Evolutionary conservation across 2,888 invertebrate genomes (phyloP).

Genomic region (Protonemura montana): DNA sequence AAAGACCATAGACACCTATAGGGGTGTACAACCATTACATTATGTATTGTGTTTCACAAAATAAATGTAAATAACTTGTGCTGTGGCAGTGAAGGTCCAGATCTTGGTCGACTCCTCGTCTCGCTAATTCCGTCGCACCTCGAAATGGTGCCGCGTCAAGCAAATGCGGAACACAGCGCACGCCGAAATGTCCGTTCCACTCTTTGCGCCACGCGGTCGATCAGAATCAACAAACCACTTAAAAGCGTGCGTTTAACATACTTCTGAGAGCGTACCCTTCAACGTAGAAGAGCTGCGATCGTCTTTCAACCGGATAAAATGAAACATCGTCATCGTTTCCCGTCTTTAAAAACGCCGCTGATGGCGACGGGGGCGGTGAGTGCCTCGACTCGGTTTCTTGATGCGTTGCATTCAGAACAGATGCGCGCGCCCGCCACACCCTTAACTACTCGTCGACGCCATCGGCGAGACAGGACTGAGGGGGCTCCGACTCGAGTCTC

Average conservation of each 20-base stretch:
- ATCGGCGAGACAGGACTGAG: constrained; percentile 84
- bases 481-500: constrained; percentile 84
- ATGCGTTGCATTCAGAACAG: background rate
- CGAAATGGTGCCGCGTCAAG: background rate
- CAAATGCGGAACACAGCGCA: background rate
- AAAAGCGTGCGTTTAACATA: constrained; percentile 33
- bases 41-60: constrained; percentile 43
- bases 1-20: constrained; percentile 12
- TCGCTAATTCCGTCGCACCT: constrained; percentile 42
- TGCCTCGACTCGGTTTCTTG: background rate
- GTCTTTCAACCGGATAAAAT: constrained; percentile 9
- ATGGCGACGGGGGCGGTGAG: background rate
- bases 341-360: constrained; percentile 18
- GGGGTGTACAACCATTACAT: constrained; percentile 26
- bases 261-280: background rate
- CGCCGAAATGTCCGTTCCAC: constrained; percentile 19
- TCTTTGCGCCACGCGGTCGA: constrained; percentile 16
- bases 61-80: constrained; percentile 52
- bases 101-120: constrained; percentile 48
- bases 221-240: constrained; percentile 36
- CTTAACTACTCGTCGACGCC: constrained; percentile 91
- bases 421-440: constrained; percentile 24
- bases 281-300: background rate
- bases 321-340: constrained; percentile 33
- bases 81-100: constrained; percentile 55